Base-by-base conservation (phyloP, 2,888 invertebrate species). In the Tryphoninae sp. region DNA sequence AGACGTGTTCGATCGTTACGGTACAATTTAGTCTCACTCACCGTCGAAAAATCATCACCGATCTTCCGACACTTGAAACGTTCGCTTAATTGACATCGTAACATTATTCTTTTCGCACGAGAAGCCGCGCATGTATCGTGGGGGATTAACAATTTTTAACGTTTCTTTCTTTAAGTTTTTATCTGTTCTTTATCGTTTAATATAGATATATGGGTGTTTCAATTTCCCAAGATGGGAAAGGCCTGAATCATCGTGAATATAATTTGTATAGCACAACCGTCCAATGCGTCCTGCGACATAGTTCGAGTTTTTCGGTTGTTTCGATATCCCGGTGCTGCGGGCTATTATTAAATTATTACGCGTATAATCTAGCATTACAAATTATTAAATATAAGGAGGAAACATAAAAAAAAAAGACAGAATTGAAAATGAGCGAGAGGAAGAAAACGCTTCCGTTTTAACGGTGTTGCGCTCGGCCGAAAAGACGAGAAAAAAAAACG, bases 321-420 rank as follows among this genome's bases (percentile, higher is more conserved):
- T 19, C 16, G 49, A 23, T 19, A 74, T 58, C 53, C 78, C 75
- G 64, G 49, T 23, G n/a, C 72, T 40, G 68, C 59, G 23, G 69
- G 71, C 81, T 75, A 78, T 75, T 87, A 88, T 89, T 89, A 86
- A 89, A 89, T 89, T 87, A 89, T 88, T 87, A 87, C 85, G 86
- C 87, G 88, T 88, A 88, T 85, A 87, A 85, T 82, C 87, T 87
- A 88, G 84, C 87, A 87, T 85, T 85, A 85, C 79, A 86, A 87
- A 86, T 89, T 81, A 86, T 84, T 83, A 85, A 83, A 84, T 82
- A 84, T 80, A 80, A 67, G 78, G 75, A 76, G 65, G 65, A 71
- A 74, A 81, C 65, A 59, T 67, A 22, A 49, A 62, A 58, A 67
- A 55, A 72, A 59, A 67, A 80, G 84, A 81, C 81, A 85, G 69